Evolutionary conservation across 2,113 vertebrate genomes (phyloP).

Genomic region (Ranitomeya variabilis): DNA sequence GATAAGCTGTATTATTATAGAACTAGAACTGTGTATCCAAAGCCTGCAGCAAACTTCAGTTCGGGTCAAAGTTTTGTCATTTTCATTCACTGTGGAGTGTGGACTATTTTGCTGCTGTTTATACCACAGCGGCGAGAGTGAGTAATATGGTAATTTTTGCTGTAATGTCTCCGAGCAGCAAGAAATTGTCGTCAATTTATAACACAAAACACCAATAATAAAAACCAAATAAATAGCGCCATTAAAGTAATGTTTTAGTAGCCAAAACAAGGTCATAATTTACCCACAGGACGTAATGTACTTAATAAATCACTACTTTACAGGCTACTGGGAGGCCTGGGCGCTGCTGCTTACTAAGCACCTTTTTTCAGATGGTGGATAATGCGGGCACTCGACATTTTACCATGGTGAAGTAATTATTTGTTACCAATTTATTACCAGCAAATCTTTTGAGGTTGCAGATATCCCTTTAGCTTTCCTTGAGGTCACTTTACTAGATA

Average conservation of each 20-base stretch:
- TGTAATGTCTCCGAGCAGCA: conserved; percentile 1
- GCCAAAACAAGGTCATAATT: conserved; percentile 36
- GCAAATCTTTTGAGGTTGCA: too few relatives aligned
- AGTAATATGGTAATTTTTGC: conserved; percentile 24
- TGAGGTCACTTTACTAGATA: not conserved
- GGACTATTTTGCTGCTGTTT: not conserved
- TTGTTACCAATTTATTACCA: not conserved
- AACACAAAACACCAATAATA: conserved; percentile 34
- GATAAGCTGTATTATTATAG: not conserved
- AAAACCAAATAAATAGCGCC: conserved; percentile 29
- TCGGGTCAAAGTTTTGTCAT: conserved; percentile 1
- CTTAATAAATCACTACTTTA: conserved; percentile 12
- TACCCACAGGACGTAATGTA: not conserved
- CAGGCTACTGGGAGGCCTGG: not conserved
- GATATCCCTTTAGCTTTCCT: not conserved
- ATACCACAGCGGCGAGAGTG: not conserved
- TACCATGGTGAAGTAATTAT: not conserved
- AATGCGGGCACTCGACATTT: not conserved
- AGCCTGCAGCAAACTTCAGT: not conserved
- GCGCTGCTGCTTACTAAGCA: not conserved
- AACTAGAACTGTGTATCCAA: not conserved
- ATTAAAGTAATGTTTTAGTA: conserved; percentile 39
- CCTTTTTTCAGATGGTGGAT: not conserved
- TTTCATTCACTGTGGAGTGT: not conserved
- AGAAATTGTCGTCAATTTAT: conserved; percentile 8